Evolutionary conservation across 2,113 vertebrate genomes (phyloP).

Genomic region (Cyphomyrus plagiostoma): DNA sequence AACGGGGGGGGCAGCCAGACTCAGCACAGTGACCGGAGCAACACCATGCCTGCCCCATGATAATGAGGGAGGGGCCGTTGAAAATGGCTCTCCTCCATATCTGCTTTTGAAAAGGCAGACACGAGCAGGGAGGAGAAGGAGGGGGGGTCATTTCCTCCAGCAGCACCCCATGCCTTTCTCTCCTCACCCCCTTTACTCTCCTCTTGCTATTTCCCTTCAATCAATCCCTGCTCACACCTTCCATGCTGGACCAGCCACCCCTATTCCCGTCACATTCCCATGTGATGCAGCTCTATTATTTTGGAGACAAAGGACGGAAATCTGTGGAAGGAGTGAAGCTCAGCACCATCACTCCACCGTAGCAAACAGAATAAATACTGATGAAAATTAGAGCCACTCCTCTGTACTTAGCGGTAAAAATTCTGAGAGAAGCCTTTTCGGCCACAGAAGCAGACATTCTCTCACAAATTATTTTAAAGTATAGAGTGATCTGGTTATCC

Average conservation of each 20-base stretch:
- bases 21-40: conserved; percentile 38
- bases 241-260: conserved; percentile 30
- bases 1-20: conserved; percentile 40
- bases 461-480: neutral
- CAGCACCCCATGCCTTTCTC: conserved; percentile 17
- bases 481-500: neutral
- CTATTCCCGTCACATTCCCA: conserved; percentile 42
- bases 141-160: neutral
- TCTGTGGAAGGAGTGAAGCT: conserved; percentile 58
- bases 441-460: neutral
- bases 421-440: neutral
- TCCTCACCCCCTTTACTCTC: neutral
- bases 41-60: conserved; percentile 50
- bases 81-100: conserved; percentile 64
- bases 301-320: conserved; percentile 60
- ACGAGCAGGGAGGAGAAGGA: neutral
- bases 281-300: conserved; percentile 56
- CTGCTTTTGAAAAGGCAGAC: conserved; percentile 52
- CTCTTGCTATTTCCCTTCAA: neutral
- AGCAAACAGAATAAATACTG: neutral
- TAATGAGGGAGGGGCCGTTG: conserved; percentile 49
- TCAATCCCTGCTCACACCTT: conserved; percentile 35
- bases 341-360: conserved; percentile 23
- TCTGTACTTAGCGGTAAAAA: conserved; percentile 22
- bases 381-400: neutral